These are phyloP conservation scores for Rhinogobius similis DNA, from an alignment of 2,113 vertebrate species.

Conservation along the genomic window DNA sequence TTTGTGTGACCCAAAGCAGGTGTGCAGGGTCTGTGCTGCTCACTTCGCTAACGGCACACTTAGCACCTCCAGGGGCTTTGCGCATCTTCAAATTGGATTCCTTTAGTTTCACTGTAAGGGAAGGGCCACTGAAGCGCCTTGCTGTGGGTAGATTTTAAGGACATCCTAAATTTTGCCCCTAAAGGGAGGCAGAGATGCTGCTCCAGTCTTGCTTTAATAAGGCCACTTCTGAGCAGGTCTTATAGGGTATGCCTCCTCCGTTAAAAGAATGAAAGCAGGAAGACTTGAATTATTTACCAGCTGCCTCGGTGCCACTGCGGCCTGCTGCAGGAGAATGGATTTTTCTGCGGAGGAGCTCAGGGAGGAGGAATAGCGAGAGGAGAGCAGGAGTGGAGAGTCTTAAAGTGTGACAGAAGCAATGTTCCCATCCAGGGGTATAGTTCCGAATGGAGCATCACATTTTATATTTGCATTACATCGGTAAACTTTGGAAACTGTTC, in stretches of 20 bases:
- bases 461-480: neutral
- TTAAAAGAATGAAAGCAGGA: slow-evolving; percentile 63
- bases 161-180: slow-evolving; percentile 5
- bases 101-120: slow-evolving; percentile 24
- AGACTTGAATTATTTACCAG: slow-evolving; percentile 78
- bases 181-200: slow-evolving; percentile 24
- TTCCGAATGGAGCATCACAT: neutral
- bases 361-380: slow-evolving; percentile 45
- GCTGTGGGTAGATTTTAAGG: slow-evolving; percentile 24
- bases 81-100: slow-evolving; percentile 14
- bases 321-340: slow-evolving; percentile 67
- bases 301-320: slow-evolving; percentile 37
- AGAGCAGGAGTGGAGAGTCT: slow-evolving; percentile 38
- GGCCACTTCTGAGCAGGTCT: slow-evolving; percentile 58
- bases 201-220: slow-evolving; percentile 60
- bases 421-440: neutral
- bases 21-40: slow-evolving; percentile 23
- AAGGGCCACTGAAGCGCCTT: slow-evolving; percentile 12
- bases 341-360: slow-evolving; percentile 58
- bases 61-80: slow-evolving; percentile 12
- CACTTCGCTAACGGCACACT: slow-evolving; percentile 21
- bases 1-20: slow-evolving; percentile 9
- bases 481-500: slow-evolving; percentile 5
- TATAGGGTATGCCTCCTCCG: slow-evolving; percentile 43
- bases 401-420: slow-evolving; percentile 19